These are phyloP conservation scores for Atta colombica DNA, from an alignment of 1,140 invertebrate genomes.

Conservation along the genomic window DNA sequence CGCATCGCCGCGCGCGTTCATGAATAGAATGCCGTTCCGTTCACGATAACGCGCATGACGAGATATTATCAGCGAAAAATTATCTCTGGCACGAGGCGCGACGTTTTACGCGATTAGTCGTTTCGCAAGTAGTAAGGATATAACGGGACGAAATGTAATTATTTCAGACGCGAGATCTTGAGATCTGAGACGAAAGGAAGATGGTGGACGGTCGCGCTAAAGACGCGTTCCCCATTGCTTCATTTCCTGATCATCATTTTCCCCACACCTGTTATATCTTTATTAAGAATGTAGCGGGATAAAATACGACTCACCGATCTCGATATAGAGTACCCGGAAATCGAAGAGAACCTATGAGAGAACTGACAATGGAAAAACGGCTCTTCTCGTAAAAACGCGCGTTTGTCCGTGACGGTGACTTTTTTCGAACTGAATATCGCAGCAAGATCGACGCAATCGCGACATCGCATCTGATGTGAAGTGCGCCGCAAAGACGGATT, in stretches of 20 bases:
- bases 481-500: background rate
- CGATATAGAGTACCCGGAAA: background rate
- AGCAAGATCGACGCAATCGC: background rate
- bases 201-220: background rate
- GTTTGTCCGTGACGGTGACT: background rate
- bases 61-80: constrained; percentile 6
- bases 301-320: background rate
- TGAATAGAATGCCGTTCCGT: background rate
- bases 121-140: background rate
- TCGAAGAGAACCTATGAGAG: background rate
- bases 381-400: constrained; percentile 1
- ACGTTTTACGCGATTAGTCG: background rate
- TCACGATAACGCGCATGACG: background rate
- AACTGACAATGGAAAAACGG: background rate
- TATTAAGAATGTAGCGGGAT: background rate
- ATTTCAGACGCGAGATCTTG: constrained; percentile 10
- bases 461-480: background rate
- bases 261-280: background rate
- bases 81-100: background rate
- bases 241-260: background rate
- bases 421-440: background rate
- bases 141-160: constrained; percentile 12
- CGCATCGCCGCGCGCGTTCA: background rate
- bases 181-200: background rate
- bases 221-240: background rate